These are phyloP conservation scores for Drosophila subobscura DNA, from an alignment of 1,140 invertebrate species.

Conservation along the genomic window DNA sequence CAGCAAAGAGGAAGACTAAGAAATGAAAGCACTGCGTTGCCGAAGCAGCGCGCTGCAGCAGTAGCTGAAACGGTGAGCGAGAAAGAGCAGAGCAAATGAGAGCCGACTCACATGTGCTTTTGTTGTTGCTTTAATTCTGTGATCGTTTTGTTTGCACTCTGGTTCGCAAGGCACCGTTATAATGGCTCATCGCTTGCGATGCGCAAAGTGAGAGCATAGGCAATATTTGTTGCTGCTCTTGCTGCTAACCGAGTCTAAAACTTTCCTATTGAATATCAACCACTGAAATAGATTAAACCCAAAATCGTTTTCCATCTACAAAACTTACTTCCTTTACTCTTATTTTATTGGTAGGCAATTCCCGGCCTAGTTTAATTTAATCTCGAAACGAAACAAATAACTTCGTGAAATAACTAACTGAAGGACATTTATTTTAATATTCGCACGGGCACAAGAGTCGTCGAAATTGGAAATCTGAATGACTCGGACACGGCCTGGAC, in stretches of 20 bases:
- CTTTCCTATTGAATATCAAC: background rate
- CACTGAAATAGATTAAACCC: conserved; percentile 1
- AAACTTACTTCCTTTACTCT: background rate
- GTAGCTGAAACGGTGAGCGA: too few relatives aligned
- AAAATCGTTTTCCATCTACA: background rate
- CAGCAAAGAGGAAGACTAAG: too few relatives aligned
- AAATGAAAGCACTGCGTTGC: too few relatives aligned
- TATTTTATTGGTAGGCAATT: conserved; percentile 43
- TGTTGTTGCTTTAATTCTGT: too few relatives aligned
- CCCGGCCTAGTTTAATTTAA: conserved; percentile 72
- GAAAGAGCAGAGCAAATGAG: too few relatives aligned
- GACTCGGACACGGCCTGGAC: background rate
- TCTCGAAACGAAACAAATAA: conserved; percentile 49
- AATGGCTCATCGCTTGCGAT: too few relatives aligned
- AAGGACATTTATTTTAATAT: conserved; percentile 77
- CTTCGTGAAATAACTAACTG: conserved; percentile 43
- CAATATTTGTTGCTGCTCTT: background rate
- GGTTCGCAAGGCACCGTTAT: too few relatives aligned
- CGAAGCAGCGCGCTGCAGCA: too few relatives aligned
- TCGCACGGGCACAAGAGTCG: conserved; percentile 11
- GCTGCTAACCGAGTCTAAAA: background rate
- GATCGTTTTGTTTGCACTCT: too few relatives aligned
- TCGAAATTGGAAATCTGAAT: too few relatives aligned
- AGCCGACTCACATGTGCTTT: too few relatives aligned
- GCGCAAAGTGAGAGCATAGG: too few relatives aligned